Base-by-base conservation (phyloP, 2,113 vertebrate genomes). In the Oophaga pumilio region DNA sequence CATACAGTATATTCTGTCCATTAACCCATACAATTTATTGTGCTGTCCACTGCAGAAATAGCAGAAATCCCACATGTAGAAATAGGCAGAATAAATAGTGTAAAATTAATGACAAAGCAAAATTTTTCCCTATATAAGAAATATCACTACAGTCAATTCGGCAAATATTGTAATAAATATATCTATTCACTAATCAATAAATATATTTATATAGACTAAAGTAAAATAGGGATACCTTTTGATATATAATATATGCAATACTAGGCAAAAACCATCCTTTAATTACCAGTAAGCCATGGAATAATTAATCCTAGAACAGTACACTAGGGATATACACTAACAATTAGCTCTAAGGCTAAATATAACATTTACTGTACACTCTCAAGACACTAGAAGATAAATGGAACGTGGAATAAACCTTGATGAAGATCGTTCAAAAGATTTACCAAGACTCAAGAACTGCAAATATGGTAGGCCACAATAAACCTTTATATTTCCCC, bases 311-410 rank as follows among this genome's bases (percentile, higher is more conserved):
- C 81, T 26, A 83, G n/a, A 22, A 26, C 49, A 66, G n/a, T 53
- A 53, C 81, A 83, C 81, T n/a, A 69, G 62, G 50, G 81, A 69
- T 24, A 24, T 68, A 69, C 62, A 83, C 62, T 83, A 83, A 83
- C 62, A 68, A 83, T 68, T 64, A 83, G 81, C 81, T 83, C 22
- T 26, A 62, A 83, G 81, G 81, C 62, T 83, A 83, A 83, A 83
- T 83, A 83, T 83, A 83, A 83, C 60, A 83, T 83, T 69, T 83
- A 83, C 81, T 68, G 62, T 66, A 83, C n/a, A 83, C 64, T 83
- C 81, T 83, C 43, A 53, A 68, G 62, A 68, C 81, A 83, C 33
- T 69, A 12, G n/a, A 10, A 83, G 62, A 83, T n/a, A 66, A 82
- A 82, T 82, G 17, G 68, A 52, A 52, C 8, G 53, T 26, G 17